Base-by-base conservation (phyloP, 2,113 vertebrate genomes). In the Cyprinodon variegatus region DNA sequence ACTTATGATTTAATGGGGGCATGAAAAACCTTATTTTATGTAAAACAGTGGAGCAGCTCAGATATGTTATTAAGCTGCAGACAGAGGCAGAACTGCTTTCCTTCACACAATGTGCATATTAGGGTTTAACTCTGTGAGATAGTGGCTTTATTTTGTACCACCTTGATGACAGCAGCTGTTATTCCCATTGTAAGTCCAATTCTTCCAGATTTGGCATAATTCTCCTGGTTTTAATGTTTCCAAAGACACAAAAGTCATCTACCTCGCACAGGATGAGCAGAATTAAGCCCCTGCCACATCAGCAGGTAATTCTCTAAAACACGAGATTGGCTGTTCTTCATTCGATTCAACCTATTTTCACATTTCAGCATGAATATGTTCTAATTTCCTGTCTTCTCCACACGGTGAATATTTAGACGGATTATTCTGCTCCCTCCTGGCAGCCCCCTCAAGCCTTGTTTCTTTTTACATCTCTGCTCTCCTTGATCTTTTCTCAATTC, bases 391-490 rank as follows among this genome's bases (percentile, higher is more conserved):
- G 2, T 82, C 71, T 57, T 59, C 41, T 48, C 53, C 39, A 9
- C 61, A 36, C 39, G 11, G 36, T 67, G 63, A 50, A 78, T 80
- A 69, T 61, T 40, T n/a, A 0, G 50, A 29, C 45, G 69, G 85
- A 84, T 81, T 63, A 72, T 53, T 83, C 78, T 61, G 10, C 68
- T 85, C 63, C 78, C 81, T 83, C 66, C 63, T 63, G 70, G 61
- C 74, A 85, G 80, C 22, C 64, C 70, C 77, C 79, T 73, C 29
- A 83, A 86, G 72, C 72, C 15, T 41, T 1, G 4, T 77, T 88
- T 83, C 66, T 79, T 83, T 86, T 83, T 72, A 73, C 80, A 82
- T 72, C 78, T 45, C 68, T 71, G 38, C 69, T 78, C 68, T 50
- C 76, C 46, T 79, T 80, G 61, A 22, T 85, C 72, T 89, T 79